Evolutionary conservation across 2,888 invertebrate species (phyloP).

Genomic region (Cerastis leucographa): DNA sequence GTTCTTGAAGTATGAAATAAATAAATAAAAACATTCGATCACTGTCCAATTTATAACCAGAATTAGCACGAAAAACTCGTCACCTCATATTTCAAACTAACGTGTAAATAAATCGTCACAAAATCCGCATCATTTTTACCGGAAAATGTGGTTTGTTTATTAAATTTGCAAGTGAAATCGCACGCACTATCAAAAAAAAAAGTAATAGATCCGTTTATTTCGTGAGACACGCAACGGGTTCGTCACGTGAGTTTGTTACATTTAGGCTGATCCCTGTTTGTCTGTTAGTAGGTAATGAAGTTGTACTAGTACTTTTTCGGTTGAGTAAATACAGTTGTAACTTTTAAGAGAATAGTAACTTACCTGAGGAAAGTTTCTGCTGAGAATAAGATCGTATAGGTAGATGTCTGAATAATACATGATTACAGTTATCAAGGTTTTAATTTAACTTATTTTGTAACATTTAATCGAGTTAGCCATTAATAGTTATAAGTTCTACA

Average conservation of each 20-base stretch:
- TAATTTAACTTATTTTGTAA: too few species aligned
- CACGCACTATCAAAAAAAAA: slow-evolving; percentile 53
- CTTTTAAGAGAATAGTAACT: not conserved
- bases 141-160: slow-evolving; percentile 32
- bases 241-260: slow-evolving; percentile 42
- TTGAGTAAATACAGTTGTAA: not conserved
- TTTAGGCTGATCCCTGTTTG: slow-evolving; percentile 35
- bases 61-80: slow-evolving; percentile 9
- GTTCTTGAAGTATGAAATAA: not conserved
- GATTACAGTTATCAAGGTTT: too few species aligned
- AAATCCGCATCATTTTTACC: slow-evolving; percentile 28
- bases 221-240: slow-evolving; percentile 70
- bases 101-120: slow-evolving; percentile 17
- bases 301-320: slow-evolving; percentile 16
- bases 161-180: slow-evolving; percentile 68
- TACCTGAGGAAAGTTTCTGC: not conserved
- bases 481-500: too few species aligned
- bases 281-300: slow-evolving; percentile 38
- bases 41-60: not conserved
- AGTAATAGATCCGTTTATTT: slow-evolving; percentile 70
- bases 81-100: slow-evolving; percentile 27
- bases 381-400: not conserved
- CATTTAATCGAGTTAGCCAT: too few species aligned
- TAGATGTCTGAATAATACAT: too few species aligned
- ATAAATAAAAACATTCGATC: not conserved